phyloP scores from a whole-genome alignment of 2,888 invertebrate genomes.

The Chymomyza amoena region DNA sequence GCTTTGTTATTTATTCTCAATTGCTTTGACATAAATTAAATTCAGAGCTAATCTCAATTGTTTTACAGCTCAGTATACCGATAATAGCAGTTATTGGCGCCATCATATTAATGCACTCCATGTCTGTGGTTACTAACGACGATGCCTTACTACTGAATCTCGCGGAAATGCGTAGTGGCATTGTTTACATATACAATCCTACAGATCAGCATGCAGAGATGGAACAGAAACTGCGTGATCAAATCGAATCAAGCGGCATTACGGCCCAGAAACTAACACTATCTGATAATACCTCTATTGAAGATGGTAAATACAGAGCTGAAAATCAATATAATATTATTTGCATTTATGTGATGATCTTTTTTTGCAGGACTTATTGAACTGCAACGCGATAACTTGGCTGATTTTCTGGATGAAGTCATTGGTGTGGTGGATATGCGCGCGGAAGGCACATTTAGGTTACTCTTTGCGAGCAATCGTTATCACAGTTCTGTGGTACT shows the following conservation, averaged over 20 bases:
- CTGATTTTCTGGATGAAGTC: slow-evolving; percentile 73
- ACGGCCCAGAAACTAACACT: slow-evolving; percentile 40
- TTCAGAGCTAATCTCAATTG: not conserved
- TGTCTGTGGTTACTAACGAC: slow-evolving; percentile 57
- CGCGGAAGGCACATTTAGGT: slow-evolving; percentile 30
- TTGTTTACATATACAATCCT: slow-evolving; percentile 60
- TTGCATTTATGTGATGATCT: slow-evolving; percentile 1
- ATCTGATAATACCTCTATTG: slow-evolving; percentile 28
- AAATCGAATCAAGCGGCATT: slow-evolving; percentile 60
- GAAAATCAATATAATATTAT: not conserved
- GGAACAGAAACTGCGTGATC: slow-evolving; percentile 49
- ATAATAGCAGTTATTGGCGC: slow-evolving; percentile 59
- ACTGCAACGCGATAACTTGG: slow-evolving; percentile 68
- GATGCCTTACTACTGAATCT: slow-evolving; percentile 63
- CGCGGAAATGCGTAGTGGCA: slow-evolving; percentile 58
- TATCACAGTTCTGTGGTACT: slow-evolving; percentile 80
- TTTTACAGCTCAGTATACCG: slow-evolving; percentile 62
- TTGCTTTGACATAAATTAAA: not conserved
- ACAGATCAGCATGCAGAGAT: slow-evolving; percentile 37
- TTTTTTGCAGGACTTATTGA: slow-evolving; percentile 59
- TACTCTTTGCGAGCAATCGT: slow-evolving; percentile 79
- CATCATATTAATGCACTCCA: slow-evolving; percentile 65
- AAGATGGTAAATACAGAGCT: slow-evolving; percentile 28
- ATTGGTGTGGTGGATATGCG: slow-evolving; percentile 70
- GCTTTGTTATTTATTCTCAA: not conserved